Base-by-base conservation (phyloP, 2,113 vertebrate genomes). In the Amblyornis subalaris region DNA sequence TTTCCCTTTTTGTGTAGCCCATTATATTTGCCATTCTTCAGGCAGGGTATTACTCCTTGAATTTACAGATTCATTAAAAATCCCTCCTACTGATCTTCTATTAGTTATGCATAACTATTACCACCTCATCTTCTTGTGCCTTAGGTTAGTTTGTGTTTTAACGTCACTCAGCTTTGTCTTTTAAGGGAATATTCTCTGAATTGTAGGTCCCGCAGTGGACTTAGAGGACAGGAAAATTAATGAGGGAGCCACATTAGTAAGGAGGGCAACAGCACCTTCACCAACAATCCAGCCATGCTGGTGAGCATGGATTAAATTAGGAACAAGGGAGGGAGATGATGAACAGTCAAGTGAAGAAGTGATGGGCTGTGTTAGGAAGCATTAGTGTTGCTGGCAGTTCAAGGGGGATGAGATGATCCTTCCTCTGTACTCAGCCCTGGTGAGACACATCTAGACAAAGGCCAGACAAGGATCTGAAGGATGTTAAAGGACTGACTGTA, bases 61-160 rank as follows among this genome's bases (percentile, higher is more conserved):
- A 95, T 90, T 89, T 90, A 89, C 26, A 77, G 58, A 57, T 87
- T 91, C 45, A 92, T 88, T 94, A 88, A 93, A 89, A 95, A 81
- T 78, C 48, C 48, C 33, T 91, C 77, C 44, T 78, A 81, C 77
- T 71, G 65, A 61, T 91, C 44, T 87, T 51, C 12, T 45, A 40
- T 83, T 88, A 88, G n/a, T 66, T 86, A 73, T 83, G 38, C 16
- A 12, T 58, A 78, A 51, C 24, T 64, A 6, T 80, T 92, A 67
- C 0, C 1, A 50, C 0, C 0, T 40, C n/a, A 36, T 74, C 35
- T 8, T 77, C 57, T 67, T 54, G 16, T 78, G 8, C 57, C 35
- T 81, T 38, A 79, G 24, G 64, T 60, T 33, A 53, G 8, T 65
- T 83, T 60, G 42, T 60, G 11, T 12, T 94, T 84, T 35, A 71